Percentiles rank a stretch among this genome's conserved stretches.
phyloP scores from a whole-genome alignment of 2,888 invertebrate genomes.

The Noctua pronuba region DNA sequence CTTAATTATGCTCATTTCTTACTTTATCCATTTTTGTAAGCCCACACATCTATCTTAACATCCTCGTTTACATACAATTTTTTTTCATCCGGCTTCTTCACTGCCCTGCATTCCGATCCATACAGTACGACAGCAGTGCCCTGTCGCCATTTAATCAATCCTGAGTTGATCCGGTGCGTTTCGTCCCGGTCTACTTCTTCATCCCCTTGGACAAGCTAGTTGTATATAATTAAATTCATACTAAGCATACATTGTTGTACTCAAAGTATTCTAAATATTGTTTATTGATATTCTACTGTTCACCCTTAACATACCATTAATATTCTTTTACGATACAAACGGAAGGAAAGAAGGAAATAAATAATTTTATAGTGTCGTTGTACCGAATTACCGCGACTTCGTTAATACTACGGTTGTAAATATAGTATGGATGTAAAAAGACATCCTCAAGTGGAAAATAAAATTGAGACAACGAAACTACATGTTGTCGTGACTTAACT shows the following conservation, averaged over 20 bases:
- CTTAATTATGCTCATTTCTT: too few relatives aligned
- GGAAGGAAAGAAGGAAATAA: constrained; percentile 9
- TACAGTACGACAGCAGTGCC: too few relatives aligned
- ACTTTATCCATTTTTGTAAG: too few relatives aligned
- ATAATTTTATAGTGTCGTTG: constrained; percentile 27
- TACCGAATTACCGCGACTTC: constrained; percentile 11
- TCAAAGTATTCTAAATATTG: not conserved
- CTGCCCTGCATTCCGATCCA: too few relatives aligned
- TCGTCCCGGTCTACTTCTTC: too few relatives aligned
- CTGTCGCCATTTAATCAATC: too few relatives aligned
- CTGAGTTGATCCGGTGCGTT: too few relatives aligned
- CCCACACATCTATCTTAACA: too few relatives aligned
- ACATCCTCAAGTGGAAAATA: constrained; percentile 11
- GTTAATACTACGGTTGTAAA: constrained; percentile 4
- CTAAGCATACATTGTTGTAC: constrained; percentile 2
- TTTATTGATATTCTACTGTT: not conserved
- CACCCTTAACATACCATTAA: constrained; percentile 20
- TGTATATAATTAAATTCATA: too few relatives aligned
- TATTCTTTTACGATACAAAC: constrained; percentile 30
- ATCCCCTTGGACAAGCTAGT: too few relatives aligned
- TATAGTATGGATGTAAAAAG: not conserved
- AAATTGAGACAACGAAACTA: constrained; percentile 6
- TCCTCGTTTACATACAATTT: too few relatives aligned
- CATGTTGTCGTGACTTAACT: not conserved
- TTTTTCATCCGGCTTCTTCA: too few relatives aligned